Percentiles rank a stretch among this genome's conserved stretches.
Evolutionary conservation across 2,113 vertebrate genomes (phyloP).

Genomic region (Sylvilagus bachmani): DNA sequence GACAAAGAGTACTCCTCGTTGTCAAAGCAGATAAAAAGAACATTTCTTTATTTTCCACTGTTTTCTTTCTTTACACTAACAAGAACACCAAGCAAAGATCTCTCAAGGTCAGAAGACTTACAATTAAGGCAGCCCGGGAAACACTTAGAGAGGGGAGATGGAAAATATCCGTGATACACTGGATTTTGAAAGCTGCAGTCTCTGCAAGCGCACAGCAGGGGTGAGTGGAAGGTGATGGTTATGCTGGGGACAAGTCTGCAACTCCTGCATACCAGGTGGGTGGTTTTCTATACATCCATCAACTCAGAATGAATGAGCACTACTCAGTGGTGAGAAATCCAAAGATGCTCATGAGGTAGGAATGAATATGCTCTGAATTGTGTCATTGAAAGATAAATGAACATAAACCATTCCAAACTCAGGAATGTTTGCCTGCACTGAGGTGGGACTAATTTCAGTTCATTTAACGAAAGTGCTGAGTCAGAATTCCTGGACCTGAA

Average conservation of each 20-base stretch:
- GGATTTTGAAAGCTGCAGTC: background rate
- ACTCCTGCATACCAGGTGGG: background rate
- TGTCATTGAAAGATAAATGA: background rate
- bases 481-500: background rate
- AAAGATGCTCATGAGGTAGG: background rate
- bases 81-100: background rate
- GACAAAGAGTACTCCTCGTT: background rate
- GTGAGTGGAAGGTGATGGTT: background rate
- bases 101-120: background rate
- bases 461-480: background rate
- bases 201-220: background rate
- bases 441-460: background rate
- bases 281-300: background rate
- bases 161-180: background rate
- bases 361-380: background rate
- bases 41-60: fast-evolving
- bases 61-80: background rate
- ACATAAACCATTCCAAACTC: background rate
- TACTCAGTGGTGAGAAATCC: background rate
- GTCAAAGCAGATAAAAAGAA: background rate
- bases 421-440: background rate
- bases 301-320: background rate
- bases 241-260: fast-evolving
- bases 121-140: background rate
- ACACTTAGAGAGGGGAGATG: background rate